Conservation (phyloP, 2,888 invertebrate genomes). For the Thymelicus acteon region DNA sequence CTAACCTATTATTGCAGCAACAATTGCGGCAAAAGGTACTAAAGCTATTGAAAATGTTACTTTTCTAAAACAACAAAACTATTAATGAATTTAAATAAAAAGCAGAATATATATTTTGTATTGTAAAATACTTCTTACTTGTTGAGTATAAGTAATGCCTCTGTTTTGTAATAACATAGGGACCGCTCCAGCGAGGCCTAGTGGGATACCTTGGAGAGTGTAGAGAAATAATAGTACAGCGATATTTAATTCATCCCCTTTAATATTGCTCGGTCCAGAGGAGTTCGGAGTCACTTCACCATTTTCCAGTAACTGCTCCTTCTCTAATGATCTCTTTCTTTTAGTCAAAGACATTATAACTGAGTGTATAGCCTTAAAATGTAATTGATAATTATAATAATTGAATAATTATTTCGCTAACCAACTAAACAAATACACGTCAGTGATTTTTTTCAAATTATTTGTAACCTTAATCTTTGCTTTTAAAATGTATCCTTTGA, state of each 20-base stretch:
- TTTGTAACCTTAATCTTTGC: conserved; percentile 70
- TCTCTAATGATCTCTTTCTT: conserved; percentile 69
- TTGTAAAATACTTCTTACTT: conserved; percentile 77
- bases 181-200: conserved; percentile 96
- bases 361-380: conserved; percentile 60
- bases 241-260: conserved; percentile 92
- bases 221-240: conserved; percentile 96
- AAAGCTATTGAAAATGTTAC: too few relatives aligned
- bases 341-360: conserved; percentile 75
- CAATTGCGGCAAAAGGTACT: too few relatives aligned
- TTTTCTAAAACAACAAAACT: background rate
- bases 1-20: too few relatives aligned
- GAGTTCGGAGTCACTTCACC: conserved; percentile 59
- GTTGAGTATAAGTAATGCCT: conserved; percentile 96
- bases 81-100: conserved; percentile 12
- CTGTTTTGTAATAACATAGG: conserved; percentile 98
- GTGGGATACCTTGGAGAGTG: conserved; percentile 96
- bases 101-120: background rate
- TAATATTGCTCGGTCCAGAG: conserved; percentile 77
- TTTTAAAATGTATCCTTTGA: conserved; percentile 32
- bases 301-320: conserved; percentile 74
- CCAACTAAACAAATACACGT: conserved; percentile 67
- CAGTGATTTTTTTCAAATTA: conserved; percentile 50
- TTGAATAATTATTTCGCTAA: conserved; percentile 39
- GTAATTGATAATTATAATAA: conserved; percentile 7